Evolutionary conservation across 2,797 vertebrate genomes (phyloP).

Genomic region (Orientallactaga sibirica): DNA sequence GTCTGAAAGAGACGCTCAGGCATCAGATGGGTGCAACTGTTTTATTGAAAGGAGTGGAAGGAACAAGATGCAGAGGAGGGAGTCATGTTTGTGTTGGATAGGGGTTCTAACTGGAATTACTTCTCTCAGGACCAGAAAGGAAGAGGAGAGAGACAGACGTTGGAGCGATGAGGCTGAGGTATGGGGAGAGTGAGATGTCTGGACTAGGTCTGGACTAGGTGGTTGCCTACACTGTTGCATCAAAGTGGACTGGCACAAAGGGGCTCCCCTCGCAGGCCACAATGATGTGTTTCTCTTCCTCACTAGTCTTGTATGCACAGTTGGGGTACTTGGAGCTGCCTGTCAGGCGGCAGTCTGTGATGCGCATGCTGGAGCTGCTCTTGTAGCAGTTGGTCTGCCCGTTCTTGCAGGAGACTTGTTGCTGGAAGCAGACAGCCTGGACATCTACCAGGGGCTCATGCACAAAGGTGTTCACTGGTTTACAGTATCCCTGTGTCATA

Average conservation of each 20-base stretch:
- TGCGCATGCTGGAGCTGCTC: constrained; percentile 34
- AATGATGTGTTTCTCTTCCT: constrained; percentile 48
- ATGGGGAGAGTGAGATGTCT: too few species aligned
- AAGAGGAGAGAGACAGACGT: background rate
- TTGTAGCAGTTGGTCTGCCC: constrained; percentile 67
- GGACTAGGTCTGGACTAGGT: background rate
- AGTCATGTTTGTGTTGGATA: background rate
- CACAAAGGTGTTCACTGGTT: constrained; percentile 76
- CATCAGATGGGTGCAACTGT: constrained; percentile 1
- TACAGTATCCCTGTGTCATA: constrained; percentile 59
- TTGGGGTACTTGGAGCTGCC: constrained; percentile 62
- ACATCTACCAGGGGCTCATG: constrained; percentile 39
- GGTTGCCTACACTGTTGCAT: constrained; percentile 26
- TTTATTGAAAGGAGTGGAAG: constrained; percentile 72
- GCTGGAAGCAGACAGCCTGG: constrained; percentile 69
- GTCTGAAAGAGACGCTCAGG: background rate
- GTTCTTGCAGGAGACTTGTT: constrained; percentile 68
- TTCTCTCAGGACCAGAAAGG: background rate
- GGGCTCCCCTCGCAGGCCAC: constrained; percentile 77
- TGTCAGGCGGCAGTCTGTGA: constrained; percentile 63
- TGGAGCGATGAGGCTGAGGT: rapidly evolving
- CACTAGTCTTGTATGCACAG: constrained; percentile 44
- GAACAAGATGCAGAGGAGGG: background rate
- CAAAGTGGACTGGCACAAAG: constrained; percentile 63
- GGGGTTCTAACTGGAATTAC: background rate